Base-by-base conservation (phyloP, 1,140 invertebrate species). In the Himalopsyche phryganea region DNA sequence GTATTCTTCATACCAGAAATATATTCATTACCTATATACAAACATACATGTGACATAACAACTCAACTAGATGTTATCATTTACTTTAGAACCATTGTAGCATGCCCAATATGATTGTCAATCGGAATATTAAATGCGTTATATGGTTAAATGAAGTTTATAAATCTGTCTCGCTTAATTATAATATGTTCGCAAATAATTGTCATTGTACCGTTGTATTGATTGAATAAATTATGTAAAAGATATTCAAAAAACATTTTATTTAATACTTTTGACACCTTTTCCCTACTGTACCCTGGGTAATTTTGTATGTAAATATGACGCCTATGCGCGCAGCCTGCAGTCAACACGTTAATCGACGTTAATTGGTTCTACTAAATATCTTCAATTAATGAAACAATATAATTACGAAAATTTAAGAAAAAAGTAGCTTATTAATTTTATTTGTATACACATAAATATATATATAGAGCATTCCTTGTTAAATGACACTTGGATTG, bases 131-230 rank as follows among this genome's bases (percentile, higher is more conserved):
- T 57, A 46, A 58, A 58, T 28, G 44, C 36, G 23, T 5, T 3
- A 38, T 50, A 57, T 23, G 18, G n/a, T 36, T 58, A 45, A 50
- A 59, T 51, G 52, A 63, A 63, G 48, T 47, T 49, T 50, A 57
- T 59, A 57, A 51, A 63, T 63, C 55, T 63, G 53, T 50, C 47
- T 59, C 56, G 55, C 58, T 55, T 63, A 59, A 59, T 59, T 51
- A 50, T 48, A 18, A 55, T 38, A 47, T 49, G 54, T 57, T 50
- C 47, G 53, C 36, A 50, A 63, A 52, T 58, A 40, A 63, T 58
- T 63, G 61, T 63, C 56, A 63, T 56, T 63, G 56, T 63, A 63
- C 56, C 53, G 56, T 63, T 63, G 61, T 63, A 63, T 63, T 59
- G 56, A 63, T 54, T 58, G 48, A 62, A 52, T 62, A 61, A 61